phyloP scores from a whole-genome alignment of 2,888 invertebrate species.

The Apeira syringaria region DNA sequence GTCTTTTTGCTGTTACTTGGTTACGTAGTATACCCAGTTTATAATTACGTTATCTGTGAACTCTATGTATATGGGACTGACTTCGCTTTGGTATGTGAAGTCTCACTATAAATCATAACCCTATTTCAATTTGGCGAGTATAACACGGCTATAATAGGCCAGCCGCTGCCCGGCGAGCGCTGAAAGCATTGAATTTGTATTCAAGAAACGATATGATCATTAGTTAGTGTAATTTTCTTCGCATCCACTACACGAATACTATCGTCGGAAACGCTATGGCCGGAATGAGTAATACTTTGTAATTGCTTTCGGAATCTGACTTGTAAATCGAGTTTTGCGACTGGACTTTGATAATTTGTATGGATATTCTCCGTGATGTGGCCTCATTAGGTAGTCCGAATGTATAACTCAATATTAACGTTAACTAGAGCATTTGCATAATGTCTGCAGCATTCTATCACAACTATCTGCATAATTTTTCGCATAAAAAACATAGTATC shows the following conservation, averaged over 20 bases:
- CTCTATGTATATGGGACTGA: constrained; percentile 62
- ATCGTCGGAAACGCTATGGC: constrained; percentile 56
- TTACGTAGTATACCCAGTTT: no score
- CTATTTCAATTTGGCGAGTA: constrained; percentile 76
- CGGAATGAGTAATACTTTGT: constrained; percentile 68
- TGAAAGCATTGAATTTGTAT: constrained; percentile 79
- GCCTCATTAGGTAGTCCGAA: constrained; percentile 48
- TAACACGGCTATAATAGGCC: constrained; percentile 69
- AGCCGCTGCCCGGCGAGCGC: constrained; percentile 56
- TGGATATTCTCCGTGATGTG: constrained; percentile 47
- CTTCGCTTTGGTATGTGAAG: constrained; percentile 71
- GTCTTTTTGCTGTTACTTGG: no score
- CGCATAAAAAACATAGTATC: constrained; percentile 33
- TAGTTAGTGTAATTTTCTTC: constrained; percentile 80
- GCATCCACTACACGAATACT: constrained; percentile 67
- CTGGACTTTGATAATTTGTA: constrained; percentile 55
- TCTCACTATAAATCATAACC: constrained; percentile 76
- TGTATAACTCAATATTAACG: constrained; percentile 43
- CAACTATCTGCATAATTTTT: constrained; percentile 40
- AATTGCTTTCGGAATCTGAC: constrained; percentile 64
- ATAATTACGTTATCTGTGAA: no score
- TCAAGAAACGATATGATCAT: constrained; percentile 77
- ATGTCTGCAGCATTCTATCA: constrained; percentile 40
- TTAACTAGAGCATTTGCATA: constrained; percentile 46
- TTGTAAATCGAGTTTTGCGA: constrained; percentile 53